Conservation (phyloP, 2,888 invertebrate genomes). For the Alsophila aescularia region DNA sequence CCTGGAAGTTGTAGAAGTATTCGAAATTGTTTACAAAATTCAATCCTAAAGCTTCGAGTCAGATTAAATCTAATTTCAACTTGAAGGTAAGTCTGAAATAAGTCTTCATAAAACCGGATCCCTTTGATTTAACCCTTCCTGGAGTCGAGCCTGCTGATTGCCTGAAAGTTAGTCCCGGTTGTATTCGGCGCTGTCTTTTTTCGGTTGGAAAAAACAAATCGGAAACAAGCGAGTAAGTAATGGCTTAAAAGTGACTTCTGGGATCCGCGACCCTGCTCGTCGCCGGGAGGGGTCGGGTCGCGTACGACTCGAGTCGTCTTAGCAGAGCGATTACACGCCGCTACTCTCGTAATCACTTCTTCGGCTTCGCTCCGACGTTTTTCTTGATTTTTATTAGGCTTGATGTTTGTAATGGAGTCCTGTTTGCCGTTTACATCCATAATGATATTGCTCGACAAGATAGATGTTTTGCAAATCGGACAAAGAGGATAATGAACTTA, state of each 20-base stretch:
- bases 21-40: conserved; percentile 84
- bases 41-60: conserved; percentile 83
- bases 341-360: conserved; percentile 52
- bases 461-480: conserved; percentile 22
- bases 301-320: conserved; percentile 45
- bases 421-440: conserved; percentile 25
- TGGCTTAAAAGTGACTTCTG: conserved; percentile 76
- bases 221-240: conserved; percentile 80
- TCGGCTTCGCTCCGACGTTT: conserved; percentile 37
- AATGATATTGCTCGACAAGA: conserved; percentile 20
- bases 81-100: conserved; percentile 84
- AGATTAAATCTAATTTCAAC: conserved; percentile 85
- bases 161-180: conserved; percentile 78
- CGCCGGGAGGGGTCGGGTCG: conserved; percentile 44
- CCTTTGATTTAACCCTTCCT: conserved; percentile 83
- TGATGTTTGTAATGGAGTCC: conserved; percentile 24
- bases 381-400: conserved; percentile 31
- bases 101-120: conserved; percentile 84
- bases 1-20: conserved; percentile 82
- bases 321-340: conserved; percentile 50
- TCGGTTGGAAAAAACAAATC: conserved; percentile 76
- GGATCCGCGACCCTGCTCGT: conserved; percentile 55
- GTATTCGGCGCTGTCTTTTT: conserved; percentile 73
- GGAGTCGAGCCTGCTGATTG: conserved; percentile 80
- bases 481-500: conserved; percentile 8